phyloP scores from a whole-genome alignment of 2,797 vertebrate genomes.

The Chiloscyllium punctatum region DNA sequence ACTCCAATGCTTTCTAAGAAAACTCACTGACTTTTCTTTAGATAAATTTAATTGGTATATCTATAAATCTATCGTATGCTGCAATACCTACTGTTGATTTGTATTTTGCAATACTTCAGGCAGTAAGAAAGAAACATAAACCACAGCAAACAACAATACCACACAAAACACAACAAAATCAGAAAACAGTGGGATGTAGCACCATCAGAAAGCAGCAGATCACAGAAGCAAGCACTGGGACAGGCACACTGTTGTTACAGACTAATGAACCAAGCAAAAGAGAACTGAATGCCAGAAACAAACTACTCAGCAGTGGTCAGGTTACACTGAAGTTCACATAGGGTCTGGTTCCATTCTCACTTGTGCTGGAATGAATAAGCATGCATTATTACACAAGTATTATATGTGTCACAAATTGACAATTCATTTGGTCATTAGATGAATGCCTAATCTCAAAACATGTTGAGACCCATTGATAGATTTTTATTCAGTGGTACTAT shows the following conservation, averaged over 20 bases:
- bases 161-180: conserved; percentile 42
- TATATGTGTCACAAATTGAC: not conserved
- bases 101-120: not conserved
- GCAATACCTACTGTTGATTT: not conserved
- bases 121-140: conserved; percentile 18
- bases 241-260: conserved; percentile 48
- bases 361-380: not conserved
- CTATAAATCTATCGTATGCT: not conserved
- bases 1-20: not conserved
- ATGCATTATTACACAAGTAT: not conserved
- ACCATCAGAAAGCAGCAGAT: conserved; percentile 42
- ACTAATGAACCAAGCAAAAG: conserved; percentile 51
- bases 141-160: conserved; percentile 42
- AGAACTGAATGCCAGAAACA: conserved; percentile 54
- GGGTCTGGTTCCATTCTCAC: not conserved
- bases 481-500: not conserved
- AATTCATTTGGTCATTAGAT: not conserved
- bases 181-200: not conserved
- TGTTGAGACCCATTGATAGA: not conserved
- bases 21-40: not conserved
- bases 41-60: not conserved
- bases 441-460: not conserved
- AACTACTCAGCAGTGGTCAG: conserved; percentile 56
- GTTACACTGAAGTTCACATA: conserved; percentile 30
- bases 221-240: conserved; percentile 38